Evolutionary conservation across 2,888 invertebrate genomes (phyloP), one percentile per base, ranked within the genome.

Genomic region (Sylvicola fuscatus): DNA sequence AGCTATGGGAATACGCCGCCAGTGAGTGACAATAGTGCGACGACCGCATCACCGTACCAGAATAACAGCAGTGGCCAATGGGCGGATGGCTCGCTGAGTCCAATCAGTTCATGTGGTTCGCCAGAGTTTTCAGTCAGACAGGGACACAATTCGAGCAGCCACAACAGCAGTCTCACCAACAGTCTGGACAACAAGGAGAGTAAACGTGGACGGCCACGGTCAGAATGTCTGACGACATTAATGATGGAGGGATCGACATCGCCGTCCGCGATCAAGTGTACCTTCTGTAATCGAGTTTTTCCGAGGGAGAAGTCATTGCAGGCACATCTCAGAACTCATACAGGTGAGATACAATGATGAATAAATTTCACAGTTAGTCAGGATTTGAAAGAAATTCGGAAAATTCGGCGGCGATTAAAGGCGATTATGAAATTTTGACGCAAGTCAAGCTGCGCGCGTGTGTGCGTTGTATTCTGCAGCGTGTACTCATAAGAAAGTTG

Each of bases 261-360:
- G 10, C 68, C 69, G 6, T 72, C 72, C 48, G 67, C 68, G 39
- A 77, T 78, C 43, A 74, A 74, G 49, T 80, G 80, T 52, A 63
- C 64, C 36, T 71, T 65, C 46, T 79, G 80, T 54, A 67, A 68
- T 42, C 58, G 80, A 38, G 74, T 77, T 14, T 80, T 80, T 50
- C 80, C 80, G 2, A 58, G 78, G 43, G 77, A 78, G 49, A 80
- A 80, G 54, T 75, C 74, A 8, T 60, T 79, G 1, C 76, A 77
- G 50, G 78, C 78, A 13, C 72, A 71, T 49, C 50, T 70, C 26
- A 56, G 72, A 44, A 72, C 70, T 4, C 72, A 72, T 46, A 72
- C 71, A 51, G 71, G 71, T 70, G 49, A 38, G 39, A n/a, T 11
- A 27, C 27, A 13, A 29, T 13, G 21, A 6, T 21, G 8, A 6